phyloP scores from a whole-genome alignment of 2,113 vertebrate genomes.

The Sinocyclocheilus grahami region DNA sequence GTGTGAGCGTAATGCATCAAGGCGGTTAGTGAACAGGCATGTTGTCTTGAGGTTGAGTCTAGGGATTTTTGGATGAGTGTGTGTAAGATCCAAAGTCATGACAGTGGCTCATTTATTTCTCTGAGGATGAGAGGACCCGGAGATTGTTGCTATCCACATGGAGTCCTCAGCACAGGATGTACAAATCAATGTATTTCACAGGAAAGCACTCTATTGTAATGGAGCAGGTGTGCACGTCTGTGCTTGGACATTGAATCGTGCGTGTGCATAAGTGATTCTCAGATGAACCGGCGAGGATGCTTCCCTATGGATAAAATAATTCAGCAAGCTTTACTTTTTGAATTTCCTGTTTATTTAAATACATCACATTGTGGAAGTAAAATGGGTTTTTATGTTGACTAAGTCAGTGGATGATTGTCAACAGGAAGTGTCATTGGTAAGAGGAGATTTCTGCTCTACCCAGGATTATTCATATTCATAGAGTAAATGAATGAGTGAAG shows the following conservation, averaged over 20 bases:
- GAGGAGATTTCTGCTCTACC: conserved; percentile 12
- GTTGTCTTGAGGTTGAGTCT: not conserved
- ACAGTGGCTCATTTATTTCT: not conserved
- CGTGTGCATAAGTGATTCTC: not conserved
- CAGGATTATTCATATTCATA: conserved; percentile 32
- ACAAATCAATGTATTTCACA: not conserved
- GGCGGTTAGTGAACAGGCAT: not conserved
- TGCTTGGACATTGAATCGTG: not conserved
- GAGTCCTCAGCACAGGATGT: not conserved
- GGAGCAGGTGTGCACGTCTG: not conserved
- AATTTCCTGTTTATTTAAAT: not conserved
- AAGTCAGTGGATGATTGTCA: conserved; percentile 36
- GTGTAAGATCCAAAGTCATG: not conserved
- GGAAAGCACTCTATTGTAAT: not conserved
- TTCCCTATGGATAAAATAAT: not conserved
- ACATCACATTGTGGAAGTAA: not conserved
- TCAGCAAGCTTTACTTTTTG: not conserved
- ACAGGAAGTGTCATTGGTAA: conserved; percentile 38
- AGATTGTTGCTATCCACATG: not conserved
- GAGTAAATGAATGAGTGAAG: conserved; percentile 39
- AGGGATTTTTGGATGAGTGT: not conserved
- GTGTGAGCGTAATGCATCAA: not conserved
- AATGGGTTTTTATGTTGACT: not conserved
- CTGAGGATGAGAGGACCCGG: not conserved
- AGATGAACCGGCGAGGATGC: not conserved